Evolutionary conservation across 2,888 invertebrate species (phyloP).

Genomic region (Mystacides longicornis): DNA sequence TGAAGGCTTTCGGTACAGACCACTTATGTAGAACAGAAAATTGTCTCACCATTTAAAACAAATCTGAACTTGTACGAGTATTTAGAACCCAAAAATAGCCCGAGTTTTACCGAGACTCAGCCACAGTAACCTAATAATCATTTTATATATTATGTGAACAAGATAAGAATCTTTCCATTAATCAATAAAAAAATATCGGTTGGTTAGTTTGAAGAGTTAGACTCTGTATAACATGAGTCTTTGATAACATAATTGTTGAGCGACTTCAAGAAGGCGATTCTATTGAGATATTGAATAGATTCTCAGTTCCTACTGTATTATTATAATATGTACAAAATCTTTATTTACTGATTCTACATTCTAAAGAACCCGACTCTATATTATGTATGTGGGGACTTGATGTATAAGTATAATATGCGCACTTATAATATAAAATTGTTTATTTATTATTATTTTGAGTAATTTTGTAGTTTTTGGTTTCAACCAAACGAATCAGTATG

Average conservation of each 20-base stretch:
- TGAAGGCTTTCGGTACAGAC: no score
- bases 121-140: no score
- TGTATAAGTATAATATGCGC: background rate
- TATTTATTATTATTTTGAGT: background rate
- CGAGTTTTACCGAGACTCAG: no score
- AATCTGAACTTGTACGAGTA: no score
- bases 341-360: background rate
- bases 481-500: no score
- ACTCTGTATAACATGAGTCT: slow-evolving; percentile 6
- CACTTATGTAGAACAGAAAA: no score
- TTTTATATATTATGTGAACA: no score
- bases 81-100: no score
- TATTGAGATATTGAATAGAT: background rate
- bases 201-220: no score
- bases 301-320: background rate
- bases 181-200: no score
- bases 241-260: slow-evolving; percentile 3
- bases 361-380: background rate
- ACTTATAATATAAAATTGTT: background rate
- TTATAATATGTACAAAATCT: background rate
- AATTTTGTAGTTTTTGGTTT: slow-evolving; percentile 1
- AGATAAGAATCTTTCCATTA: no score
- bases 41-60: no score
- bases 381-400: background rate
- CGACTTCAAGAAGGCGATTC: background rate